Evolutionary conservation across 2,113 vertebrate genomes (phyloP), one percentile per base, ranked within the genome.

Genomic region (Mungos mungo): DNA sequence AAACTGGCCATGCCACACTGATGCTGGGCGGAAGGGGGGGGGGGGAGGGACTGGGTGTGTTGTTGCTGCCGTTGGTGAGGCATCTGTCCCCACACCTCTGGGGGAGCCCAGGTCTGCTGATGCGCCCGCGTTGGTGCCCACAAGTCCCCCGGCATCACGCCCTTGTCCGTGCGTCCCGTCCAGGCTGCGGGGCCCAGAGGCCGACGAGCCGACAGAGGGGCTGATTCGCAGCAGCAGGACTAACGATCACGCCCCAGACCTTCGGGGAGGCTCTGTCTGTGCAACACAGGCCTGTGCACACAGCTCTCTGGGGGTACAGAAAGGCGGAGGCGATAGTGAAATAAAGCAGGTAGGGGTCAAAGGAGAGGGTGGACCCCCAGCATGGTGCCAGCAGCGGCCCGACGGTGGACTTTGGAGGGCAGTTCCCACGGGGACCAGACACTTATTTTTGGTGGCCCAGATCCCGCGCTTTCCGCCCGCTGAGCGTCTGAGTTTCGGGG

Each of bases 21-120:
- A 5, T 0, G 5, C 6, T 2, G 0, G 0, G 10, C 1, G 2
- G 5, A 7, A 1, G 2, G 7, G 2, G 7, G 9, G 0, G 1
- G 7, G n/a, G 25, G 7, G 6, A 0, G 0, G 7, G 63, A 25
- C 3, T 8, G 1, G 63, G 12, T 4, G 4, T 21, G 0, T 35
- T 14, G 15, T 0, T 8, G 12, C n/a, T 45, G 50, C 16, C 14
- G 16, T 31, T 0, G 31, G 6, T 7, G 57, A 12, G 3, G 18
- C 25, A 21, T 60, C 47, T 0, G 15, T 0, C 7, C 47, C 13
- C 0, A 6, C 33, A 23, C 7, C 0, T 0, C 3, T 11, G 21
- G 21, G 35, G 25, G 77, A 12, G 4, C 21, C 19, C 77, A 5
- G 0, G 18, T n/a, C 29, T 9, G n/a, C 8, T 33, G 2, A 16